phyloP scores from a whole-genome alignment of 2,113 vertebrate genomes.

The Thamnophis sirtalis region DNA sequence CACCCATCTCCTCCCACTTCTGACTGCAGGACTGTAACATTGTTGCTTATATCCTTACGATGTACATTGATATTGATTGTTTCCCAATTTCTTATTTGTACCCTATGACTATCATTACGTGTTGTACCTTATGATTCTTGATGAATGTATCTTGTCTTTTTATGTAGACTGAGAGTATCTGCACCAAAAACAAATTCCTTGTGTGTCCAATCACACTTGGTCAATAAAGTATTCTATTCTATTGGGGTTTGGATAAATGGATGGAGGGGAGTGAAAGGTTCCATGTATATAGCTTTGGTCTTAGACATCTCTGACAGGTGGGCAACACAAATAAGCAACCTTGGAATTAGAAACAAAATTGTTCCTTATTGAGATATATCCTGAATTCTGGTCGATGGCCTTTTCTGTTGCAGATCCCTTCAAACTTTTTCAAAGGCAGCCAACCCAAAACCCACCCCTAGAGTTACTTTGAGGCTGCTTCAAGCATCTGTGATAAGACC shows the following conservation, averaged over 20 bases:
- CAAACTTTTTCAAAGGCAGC: neutral
- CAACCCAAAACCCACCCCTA: neutral
- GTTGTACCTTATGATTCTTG: too few species aligned
- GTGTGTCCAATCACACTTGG: too few species aligned
- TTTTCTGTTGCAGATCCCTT: neutral
- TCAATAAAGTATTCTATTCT: too few species aligned
- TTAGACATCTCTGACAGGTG: neutral
- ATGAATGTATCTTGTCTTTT: too few species aligned
- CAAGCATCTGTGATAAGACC: neutral
- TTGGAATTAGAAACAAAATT: neutral
- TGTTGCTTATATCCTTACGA: too few species aligned
- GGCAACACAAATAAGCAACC: neutral
- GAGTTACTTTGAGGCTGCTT: neutral
- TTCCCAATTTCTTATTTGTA: too few species aligned
- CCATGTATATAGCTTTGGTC: neutral
- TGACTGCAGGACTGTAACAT: too few species aligned
- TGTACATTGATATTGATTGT: too few species aligned
- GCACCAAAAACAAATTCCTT: too few species aligned
- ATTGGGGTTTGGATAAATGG: neutral
- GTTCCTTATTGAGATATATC: neutral
- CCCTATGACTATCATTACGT: too few species aligned
- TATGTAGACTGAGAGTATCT: too few species aligned
- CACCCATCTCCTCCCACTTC: too few species aligned
- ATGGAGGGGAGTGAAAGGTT: neutral
- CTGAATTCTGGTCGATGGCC: neutral